phyloP scores from a whole-genome alignment of 2,113 vertebrate genomes.

The Rhinopomastus cyanomelas region DNA sequence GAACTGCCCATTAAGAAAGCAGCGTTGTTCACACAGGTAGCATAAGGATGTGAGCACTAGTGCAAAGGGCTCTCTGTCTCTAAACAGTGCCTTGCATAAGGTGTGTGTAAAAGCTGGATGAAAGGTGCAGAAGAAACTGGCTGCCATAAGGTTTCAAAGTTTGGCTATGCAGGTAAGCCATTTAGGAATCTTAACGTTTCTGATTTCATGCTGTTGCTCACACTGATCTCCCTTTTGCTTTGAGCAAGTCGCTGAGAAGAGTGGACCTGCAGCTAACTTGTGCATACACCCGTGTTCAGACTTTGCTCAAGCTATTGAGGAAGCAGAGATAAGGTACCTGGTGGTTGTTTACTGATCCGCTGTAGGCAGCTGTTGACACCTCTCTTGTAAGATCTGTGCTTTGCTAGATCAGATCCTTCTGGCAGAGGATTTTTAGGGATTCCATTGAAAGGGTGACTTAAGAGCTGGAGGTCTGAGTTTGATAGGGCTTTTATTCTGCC shows the following conservation, averaged over 20 bases:
- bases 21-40: rapidly evolving
- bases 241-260: not conserved
- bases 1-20: not conserved
- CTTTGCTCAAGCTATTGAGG: not conserved
- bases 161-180: not conserved
- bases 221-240: not conserved
- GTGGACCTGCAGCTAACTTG: rapidly evolving
- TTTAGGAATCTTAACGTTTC: not conserved
- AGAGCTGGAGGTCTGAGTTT: not conserved
- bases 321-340: not conserved
- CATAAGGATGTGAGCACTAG: not conserved
- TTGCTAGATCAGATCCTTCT: not conserved
- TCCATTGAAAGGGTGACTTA: not conserved
- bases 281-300: rapidly evolving
- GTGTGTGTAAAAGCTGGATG: not conserved
- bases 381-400: not conserved
- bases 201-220: not conserved
- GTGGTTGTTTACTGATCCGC: not conserved
- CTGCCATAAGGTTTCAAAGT: not conserved
- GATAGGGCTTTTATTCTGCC: not conserved
- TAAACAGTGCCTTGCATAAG: not conserved
- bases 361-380: not conserved
- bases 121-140: not conserved
- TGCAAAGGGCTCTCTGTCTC: not conserved
- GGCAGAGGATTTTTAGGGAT: not conserved